Conservation (phyloP, 2,888 invertebrate species). For the Carterocephalus palaemon region DNA sequence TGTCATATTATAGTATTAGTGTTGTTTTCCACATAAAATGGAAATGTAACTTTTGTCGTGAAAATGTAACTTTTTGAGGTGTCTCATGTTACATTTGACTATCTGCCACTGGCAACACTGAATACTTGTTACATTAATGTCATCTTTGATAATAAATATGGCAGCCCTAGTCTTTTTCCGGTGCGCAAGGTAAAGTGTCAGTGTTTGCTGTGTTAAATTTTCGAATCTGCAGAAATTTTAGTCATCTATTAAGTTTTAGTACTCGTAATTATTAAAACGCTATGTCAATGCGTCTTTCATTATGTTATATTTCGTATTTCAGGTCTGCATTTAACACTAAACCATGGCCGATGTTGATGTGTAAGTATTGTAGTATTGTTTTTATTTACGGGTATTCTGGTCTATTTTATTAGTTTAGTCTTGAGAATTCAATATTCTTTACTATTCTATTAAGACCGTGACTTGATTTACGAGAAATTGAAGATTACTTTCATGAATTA, state of each 20-base stretch:
- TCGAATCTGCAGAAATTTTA: constrained; percentile 57
- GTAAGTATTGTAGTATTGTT: constrained; percentile 79
- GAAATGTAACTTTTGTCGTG: too few relatives aligned
- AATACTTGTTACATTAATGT: constrained; percentile 6
- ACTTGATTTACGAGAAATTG: too few relatives aligned
- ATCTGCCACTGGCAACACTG: too few relatives aligned
- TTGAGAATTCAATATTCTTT: too few relatives aligned
- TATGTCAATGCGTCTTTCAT: constrained; percentile 46
- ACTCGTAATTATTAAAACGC: constrained; percentile 32
- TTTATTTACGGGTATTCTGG: constrained; percentile 13
- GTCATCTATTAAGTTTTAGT: constrained; percentile 47
- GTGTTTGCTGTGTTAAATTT: constrained; percentile 50
- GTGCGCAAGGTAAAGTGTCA: constrained; percentile 77
- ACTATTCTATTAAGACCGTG: too few relatives aligned
- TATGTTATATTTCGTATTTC: constrained; percentile 64
- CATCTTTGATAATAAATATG: constrained; percentile 24
- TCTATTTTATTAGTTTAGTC: too few relatives aligned
- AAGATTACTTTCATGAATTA: constrained; percentile 29
- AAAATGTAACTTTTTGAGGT: too few relatives aligned
- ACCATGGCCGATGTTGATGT: constrained; percentile 90
- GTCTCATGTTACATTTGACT: too few relatives aligned
- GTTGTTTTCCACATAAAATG: too few relatives aligned
- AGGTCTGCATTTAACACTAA: constrained; percentile 59
- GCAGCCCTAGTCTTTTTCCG: constrained; percentile 65
- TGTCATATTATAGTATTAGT: too few relatives aligned